Evolutionary conservation across 2,113 vertebrate genomes (phyloP), one percentile per base, ranked within the genome.

Genomic region (Dromaius novaehollandiae): DNA sequence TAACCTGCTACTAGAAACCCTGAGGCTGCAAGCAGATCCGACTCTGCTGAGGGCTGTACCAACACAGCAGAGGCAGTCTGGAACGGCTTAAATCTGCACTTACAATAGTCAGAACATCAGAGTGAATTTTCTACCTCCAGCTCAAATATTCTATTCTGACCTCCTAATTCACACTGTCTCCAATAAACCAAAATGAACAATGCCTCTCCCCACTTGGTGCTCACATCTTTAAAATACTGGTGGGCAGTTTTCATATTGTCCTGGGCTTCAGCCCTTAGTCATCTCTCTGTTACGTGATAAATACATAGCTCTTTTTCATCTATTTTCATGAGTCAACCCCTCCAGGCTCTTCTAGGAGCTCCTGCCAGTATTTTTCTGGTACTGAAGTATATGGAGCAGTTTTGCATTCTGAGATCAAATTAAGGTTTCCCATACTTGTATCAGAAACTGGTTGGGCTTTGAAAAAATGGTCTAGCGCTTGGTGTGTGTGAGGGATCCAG

Each of bases 341-440:
- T 93, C 64, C 80, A 85, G 58, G 42, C 60, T 80, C 80, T 91
- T 94, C 82, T 81, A 78, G 73, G 75, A 95, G 93, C 40, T 92
- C 55, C 64, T 82, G 75, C 38, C 84, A 80, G 88, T 93, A 86
- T 89, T 91, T 94, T 96, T 86, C 78, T 91, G 55, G 32, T 89
- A 77, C 79, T 82, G 79, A 92, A 85, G 48, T 68, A 94, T 64
- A 20, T 61, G 64, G 36, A 12, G 64, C 68, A 75, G 73, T 95
- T 96, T 92, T 91, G 71, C 82, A 88, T 91, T 88, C 74, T 95
- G 65, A 32, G 93, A 96, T 93, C 93, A 97, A 96, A 94, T 85
- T 83, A 92, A 92, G 83, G 85, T 94, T 95, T 82, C 94, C 71
- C 56, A 75, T 78, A 55, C 68, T 71, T 55, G 28, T 81, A 83